Percentiles rank a stretch among this genome's conserved stretches.
Conservation (phyloP, 2,113 vertebrate genomes). For the Triplophysa rosa region DNA sequence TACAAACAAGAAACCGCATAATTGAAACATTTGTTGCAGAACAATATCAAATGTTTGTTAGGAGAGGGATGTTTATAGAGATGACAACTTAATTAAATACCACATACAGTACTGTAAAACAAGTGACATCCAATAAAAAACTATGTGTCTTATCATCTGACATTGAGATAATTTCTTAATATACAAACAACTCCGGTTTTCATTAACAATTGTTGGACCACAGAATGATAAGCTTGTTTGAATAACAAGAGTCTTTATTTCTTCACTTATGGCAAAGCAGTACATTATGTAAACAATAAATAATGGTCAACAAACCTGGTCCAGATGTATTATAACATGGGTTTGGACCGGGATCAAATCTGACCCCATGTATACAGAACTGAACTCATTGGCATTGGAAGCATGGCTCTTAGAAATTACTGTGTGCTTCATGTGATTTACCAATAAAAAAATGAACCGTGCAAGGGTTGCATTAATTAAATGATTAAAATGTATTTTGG, state of each 20-base stretch:
- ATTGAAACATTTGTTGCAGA: constrained; percentile 8
- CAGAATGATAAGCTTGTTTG: background rate
- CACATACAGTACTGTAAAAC: background rate
- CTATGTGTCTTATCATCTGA: too few relatives aligned
- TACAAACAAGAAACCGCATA: background rate
- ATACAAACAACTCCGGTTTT: background rate
- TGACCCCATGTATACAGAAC: background rate
- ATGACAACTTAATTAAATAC: background rate
- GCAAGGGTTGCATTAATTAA: background rate
- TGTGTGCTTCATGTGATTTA: background rate
- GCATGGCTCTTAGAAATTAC: background rate
- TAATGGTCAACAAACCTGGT: background rate
- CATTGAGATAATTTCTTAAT: background rate
- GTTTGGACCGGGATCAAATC: background rate
- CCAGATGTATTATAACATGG: background rate
- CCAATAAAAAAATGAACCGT: background rate
- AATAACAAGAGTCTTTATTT: too few relatives aligned
- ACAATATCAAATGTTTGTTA: background rate
- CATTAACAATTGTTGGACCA: background rate
- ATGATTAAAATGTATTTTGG: too few relatives aligned
- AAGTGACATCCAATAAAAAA: background rate
- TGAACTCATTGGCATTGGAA: background rate
- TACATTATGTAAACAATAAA: background rate
- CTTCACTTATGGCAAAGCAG: background rate
- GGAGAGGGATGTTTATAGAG: background rate